Evolutionary conservation across 2,888 invertebrate genomes (phyloP), one percentile per base, ranked within the genome.

Genomic region (Sicus ferrugineus): DNA sequence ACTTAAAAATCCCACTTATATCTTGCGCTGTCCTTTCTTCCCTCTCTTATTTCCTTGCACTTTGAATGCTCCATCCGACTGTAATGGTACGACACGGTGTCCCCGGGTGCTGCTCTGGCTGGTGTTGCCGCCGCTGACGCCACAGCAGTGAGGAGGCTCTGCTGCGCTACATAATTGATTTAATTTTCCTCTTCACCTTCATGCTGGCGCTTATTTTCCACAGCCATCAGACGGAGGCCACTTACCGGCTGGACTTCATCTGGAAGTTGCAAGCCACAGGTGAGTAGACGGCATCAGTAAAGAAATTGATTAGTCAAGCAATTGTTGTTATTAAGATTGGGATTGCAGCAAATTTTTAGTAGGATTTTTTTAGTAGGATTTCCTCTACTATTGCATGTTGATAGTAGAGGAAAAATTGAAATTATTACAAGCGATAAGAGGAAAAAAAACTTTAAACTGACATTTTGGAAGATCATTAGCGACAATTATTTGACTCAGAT

Each of bases 211-310:
- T 98, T 75, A 89, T 96, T 76, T 90, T 97, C 71, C 97, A 98
- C 85, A 94, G 95, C 1, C 93, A 95, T 79, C 96, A 97, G 85
- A 96, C 95, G 0, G 98, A 98, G 86, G 93, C 96, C 77, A 97
- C 97, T 0, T 95, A 96, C 80, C 88, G 97, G 70, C 89, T 98
- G 71, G 98, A 98, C 86, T 97, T 96, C 84, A 92, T 98, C 73
- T 98, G 98, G 98, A 98, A 97, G 86, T 88, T 97, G 31, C 96
- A 97, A 87, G 97, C 97, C 19, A 93, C 92, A 77, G 93, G 93
- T 93, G 74, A 82, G 83, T 77, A 52, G 9, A 62, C 14, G 7
- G 52, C 38, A 16, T n/a, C n/a, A n/a, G n/a, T n/a, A n/a, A n/a
- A n/a, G n/a, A n/a, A n/a, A n/a, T n/a, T n/a, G n/a, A n/a, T n/a